A percentile compares a stretch with the other conserved stretches of the same genome.
These are phyloP conservation scores for Pteria penguin DNA, from an alignment of 2,888 invertebrate species.

Conservation along the genomic window DNA sequence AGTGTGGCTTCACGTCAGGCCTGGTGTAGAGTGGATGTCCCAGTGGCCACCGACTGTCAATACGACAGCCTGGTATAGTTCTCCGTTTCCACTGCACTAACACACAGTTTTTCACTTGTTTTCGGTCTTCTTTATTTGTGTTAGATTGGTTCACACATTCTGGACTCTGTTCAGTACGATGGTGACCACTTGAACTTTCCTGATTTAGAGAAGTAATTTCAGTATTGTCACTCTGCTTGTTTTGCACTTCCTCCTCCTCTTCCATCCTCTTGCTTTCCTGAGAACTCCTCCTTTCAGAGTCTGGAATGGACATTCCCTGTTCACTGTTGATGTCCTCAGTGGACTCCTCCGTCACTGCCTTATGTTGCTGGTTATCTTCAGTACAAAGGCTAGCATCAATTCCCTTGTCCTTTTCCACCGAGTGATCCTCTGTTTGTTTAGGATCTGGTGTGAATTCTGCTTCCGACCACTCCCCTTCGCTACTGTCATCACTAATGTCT, in stretches of 20 bases:
- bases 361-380: not conserved
- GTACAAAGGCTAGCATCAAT: not conserved
- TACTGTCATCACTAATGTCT: not conserved
- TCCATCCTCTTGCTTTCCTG: not conserved
- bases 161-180: not conserved
- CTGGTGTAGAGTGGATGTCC: conserved; percentile 12
- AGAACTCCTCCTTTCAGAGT: not conserved
- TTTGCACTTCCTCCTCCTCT: conserved; percentile 8
- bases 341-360: too few relatives aligned
- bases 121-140: not conserved
- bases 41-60: conserved; percentile 14
- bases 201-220: too few relatives aligned
- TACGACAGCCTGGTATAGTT: not conserved
- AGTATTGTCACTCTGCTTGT: too few relatives aligned
- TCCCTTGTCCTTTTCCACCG: not conserved
- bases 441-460: not conserved
- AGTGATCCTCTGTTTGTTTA: not conserved
- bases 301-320: not conserved
- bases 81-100: not conserved
- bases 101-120: not conserved
- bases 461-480: not conserved
- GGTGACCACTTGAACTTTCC: not conserved
- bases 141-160: not conserved
- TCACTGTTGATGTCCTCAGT: not conserved
- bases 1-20: not conserved